Percentiles rank a stretch among this genome's conserved stretches.
phyloP scores from a whole-genome alignment of 64 coral and sea anemone species.

The Trachythela sp. region DNA sequence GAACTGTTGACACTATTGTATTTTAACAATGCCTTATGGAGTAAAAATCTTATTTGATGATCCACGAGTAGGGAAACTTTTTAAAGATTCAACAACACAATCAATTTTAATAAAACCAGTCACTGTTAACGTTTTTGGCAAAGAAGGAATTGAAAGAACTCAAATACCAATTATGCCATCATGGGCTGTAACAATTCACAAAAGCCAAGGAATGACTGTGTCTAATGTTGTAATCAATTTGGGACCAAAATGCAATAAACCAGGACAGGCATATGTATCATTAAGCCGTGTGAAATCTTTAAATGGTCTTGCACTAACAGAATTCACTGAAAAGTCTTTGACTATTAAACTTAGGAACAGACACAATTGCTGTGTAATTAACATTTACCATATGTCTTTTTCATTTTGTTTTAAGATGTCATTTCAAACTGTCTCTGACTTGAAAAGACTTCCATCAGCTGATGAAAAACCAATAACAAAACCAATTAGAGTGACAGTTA shows the following conservation, averaged over 20 bases:
- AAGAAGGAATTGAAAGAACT: slow-evolving; percentile 33
- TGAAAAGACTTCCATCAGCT: too few relatives aligned
- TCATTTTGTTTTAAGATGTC: too few relatives aligned
- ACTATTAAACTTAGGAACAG: neutral
- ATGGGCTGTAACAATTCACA: slow-evolving; percentile 26
- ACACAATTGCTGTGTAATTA: too few relatives aligned
- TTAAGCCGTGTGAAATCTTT: slow-evolving; percentile 16
- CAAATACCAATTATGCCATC: slow-evolving; percentile 20
- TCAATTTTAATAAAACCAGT: slow-evolving; percentile 26
- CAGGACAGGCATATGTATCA: slow-evolving; percentile 35
- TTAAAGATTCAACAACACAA: neutral
- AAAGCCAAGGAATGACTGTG: slow-evolving; percentile 30
- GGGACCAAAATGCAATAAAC: slow-evolving; percentile 5
- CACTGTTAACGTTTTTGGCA: slow-evolving; percentile 27
- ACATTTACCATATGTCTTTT: too few relatives aligned
- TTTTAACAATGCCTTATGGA: neutral
- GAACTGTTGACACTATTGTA: neutral
- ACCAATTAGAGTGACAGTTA: too few relatives aligned
- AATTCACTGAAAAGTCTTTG: slow-evolving; percentile 3
- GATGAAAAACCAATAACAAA: too few relatives aligned
- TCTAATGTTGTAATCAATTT: slow-evolving; percentile 24
- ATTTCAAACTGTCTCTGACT: too few relatives aligned
- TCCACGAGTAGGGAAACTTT: slow-evolving; percentile 18
- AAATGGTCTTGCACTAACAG: neutral
- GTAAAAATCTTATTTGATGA: slow-evolving; percentile 29